Percentiles rank a stretch among this genome's conserved stretches.
Conservation (phyloP, 2,113 vertebrate genomes). For the Myrmecobius fasciatus region DNA sequence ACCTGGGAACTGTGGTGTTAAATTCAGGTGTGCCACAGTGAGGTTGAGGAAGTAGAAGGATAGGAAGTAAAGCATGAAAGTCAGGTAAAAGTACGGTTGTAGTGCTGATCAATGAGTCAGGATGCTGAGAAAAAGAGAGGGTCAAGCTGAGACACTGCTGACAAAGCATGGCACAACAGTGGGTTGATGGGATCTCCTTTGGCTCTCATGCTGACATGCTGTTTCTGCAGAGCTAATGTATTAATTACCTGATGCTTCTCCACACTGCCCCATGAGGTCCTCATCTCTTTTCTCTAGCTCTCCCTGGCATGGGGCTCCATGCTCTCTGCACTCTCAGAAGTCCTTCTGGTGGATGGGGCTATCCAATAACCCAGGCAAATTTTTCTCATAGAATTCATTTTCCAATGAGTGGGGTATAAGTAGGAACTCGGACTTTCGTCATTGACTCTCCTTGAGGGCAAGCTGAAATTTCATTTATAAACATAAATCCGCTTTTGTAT, state of each 20-base stretch:
- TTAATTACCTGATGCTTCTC: background rate
- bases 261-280: background rate
- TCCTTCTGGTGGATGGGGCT: background rate
- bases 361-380: background rate
- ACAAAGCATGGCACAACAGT: background rate
- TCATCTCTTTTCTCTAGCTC: background rate
- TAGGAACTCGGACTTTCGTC: background rate
- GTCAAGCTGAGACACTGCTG: background rate
- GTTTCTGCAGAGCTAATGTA: background rate
- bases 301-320: background rate
- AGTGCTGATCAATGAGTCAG: background rate
- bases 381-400: background rate
- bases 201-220: background rate
- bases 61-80: background rate
- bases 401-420: background rate
- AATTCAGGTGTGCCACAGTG: background rate
- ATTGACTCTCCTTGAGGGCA: background rate
- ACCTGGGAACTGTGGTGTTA: background rate
- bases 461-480: conserved; percentile 50
- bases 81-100: background rate
- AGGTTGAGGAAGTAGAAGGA: background rate
- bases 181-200: background rate
- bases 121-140: background rate
- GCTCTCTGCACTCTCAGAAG: background rate
- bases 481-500: conserved; percentile 44